Percentiles rank a stretch among this genome's conserved stretches.
These are phyloP conservation scores for Macrostomum lignano DNA, from an alignment of 1,140 invertebrate genomes.

Conservation along the genomic window DNA sequence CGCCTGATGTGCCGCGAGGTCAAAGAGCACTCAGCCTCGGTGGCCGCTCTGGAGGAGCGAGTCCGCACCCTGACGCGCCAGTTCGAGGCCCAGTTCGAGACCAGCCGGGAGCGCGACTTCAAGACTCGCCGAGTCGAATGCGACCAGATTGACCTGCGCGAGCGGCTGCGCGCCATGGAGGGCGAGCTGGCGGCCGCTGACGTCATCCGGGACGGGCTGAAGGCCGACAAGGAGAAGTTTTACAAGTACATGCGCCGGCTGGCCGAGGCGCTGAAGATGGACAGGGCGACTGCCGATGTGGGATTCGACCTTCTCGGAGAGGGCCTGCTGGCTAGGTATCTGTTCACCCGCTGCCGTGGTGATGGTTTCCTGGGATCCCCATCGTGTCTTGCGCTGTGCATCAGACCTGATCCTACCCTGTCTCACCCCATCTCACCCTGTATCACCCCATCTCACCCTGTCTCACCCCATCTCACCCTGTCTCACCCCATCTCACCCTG, in stretches of 20 bases:
- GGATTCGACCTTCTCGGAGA: constrained; percentile 22
- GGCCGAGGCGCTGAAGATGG: constrained; percentile 22
- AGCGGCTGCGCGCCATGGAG: constrained; percentile 14
- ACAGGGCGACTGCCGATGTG: constrained; percentile 19
- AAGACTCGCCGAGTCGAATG: constrained; percentile 14
- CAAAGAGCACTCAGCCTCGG: too few species aligned
- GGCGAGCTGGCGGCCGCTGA: constrained; percentile 21
- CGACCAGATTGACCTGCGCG: constrained; percentile 13
- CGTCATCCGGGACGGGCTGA: constrained; percentile 19
- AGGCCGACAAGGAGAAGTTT: constrained; percentile 22
- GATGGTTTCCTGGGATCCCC: too few species aligned
- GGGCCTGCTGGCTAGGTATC: constrained; percentile 15
- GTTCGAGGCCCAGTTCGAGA: constrained; percentile 16
- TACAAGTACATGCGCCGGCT: constrained; percentile 18
- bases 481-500: too few species aligned
- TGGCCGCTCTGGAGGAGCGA: constrained; percentile 17
- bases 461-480: too few species aligned
- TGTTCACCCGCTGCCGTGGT: too few species aligned
- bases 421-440: too few species aligned
- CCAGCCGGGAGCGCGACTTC: constrained; percentile 12
- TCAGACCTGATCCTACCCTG: too few species aligned
- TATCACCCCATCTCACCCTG: too few species aligned
- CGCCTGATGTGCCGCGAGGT: too few species aligned
- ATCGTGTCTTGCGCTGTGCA: too few species aligned
- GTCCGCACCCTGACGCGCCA: constrained; percentile 17